These are phyloP conservation scores for Sebastolobus alascanus DNA, from an alignment of 2,797 vertebrate genomes.

Conservation along the genomic window DNA sequence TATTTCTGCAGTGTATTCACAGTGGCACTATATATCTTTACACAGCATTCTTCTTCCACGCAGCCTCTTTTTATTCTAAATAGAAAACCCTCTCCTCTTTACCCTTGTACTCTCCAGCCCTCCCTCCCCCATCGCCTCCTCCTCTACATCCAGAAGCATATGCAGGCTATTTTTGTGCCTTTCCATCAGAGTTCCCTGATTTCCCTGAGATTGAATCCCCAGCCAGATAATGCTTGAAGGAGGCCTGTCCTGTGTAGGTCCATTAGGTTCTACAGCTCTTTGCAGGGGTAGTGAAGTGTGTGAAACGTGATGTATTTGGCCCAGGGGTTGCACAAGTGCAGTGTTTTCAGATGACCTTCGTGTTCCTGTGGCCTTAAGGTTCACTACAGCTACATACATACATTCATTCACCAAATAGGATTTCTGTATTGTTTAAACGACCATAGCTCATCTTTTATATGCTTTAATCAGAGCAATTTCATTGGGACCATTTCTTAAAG, in stretches of 20 bases:
- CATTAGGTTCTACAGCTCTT: slow-evolving; percentile 66
- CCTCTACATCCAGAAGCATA: slow-evolving; percentile 32
- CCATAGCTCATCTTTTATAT: background rate
- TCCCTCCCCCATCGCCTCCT: background rate
- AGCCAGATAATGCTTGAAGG: slow-evolving; percentile 59
- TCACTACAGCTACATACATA: background rate
- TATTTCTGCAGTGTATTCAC: too few species aligned
- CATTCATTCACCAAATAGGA: background rate
- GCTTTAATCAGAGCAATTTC: background rate
- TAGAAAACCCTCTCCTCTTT: slow-evolving; percentile 29
- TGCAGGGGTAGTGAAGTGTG: slow-evolving; percentile 69
- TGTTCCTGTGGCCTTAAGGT: slow-evolving; percentile 18
- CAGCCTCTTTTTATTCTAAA: too few species aligned
- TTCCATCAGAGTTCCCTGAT: slow-evolving; percentile 62
- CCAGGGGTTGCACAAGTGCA: slow-evolving; percentile 31
- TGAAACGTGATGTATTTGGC: slow-evolving; percentile 55
- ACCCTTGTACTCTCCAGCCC: slow-evolving; percentile 1
- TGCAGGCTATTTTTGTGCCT: slow-evolving; percentile 64
- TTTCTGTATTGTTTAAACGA: background rate
- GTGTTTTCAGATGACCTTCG: slow-evolving; percentile 51
- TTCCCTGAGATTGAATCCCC: slow-evolving; percentile 61
- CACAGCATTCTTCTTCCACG: too few species aligned
- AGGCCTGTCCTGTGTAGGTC: slow-evolving; percentile 61
- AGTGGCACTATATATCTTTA: too few species aligned
- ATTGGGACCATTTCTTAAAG: background rate